A percentile compares a stretch with the other conserved stretches of the same genome.
Evolutionary conservation across 1,140 invertebrate species (phyloP).

Genomic region (Bradynema listronoti): DNA sequence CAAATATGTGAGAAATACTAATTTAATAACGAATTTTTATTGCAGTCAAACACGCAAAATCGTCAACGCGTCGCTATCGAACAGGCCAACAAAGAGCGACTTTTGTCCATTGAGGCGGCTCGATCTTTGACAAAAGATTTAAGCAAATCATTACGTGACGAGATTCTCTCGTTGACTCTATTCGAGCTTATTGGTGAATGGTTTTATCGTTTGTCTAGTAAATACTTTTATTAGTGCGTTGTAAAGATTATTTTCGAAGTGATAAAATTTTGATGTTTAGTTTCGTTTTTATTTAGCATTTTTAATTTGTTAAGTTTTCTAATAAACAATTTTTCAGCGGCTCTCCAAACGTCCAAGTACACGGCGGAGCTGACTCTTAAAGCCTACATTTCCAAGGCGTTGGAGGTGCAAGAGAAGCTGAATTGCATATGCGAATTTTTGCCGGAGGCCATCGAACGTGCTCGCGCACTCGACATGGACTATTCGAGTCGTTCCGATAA

Average conservation of each 20-base stretch:
- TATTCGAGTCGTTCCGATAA: slow-evolving; percentile 30
- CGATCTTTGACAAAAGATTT: too few species aligned
- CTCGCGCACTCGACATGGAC: slow-evolving; percentile 25
- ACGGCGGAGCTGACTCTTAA: slow-evolving; percentile 24
- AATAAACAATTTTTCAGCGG: slow-evolving; percentile 26
- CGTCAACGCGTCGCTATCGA: too few species aligned
- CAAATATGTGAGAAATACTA: too few species aligned
- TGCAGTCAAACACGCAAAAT: too few species aligned
- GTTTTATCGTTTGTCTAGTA: too few species aligned
- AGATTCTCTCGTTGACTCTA: slow-evolving; percentile 30
- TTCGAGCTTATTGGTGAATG: slow-evolving; percentile 34
- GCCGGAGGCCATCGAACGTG: slow-evolving; percentile 33
- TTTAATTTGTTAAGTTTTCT: slow-evolving; percentile 4
- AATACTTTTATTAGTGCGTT: too few species aligned
- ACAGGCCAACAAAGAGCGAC: too few species aligned
- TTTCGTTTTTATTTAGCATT: slow-evolving; percentile 3
- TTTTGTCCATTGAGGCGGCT: too few species aligned
- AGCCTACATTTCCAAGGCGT: slow-evolving; percentile 34
- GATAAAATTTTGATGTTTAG: too few species aligned
- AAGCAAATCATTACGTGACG: slow-evolving; percentile 22
- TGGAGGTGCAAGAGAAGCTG: slow-evolving; percentile 31
- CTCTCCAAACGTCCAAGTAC: slow-evolving; percentile 20
- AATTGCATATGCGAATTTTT: slow-evolving; percentile 38
- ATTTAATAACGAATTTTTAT: too few species aligned
- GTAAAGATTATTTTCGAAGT: too few species aligned